Evolutionary conservation across 2,797 vertebrate genomes (phyloP).

Genomic region (Glossophaga mutica): DNA sequence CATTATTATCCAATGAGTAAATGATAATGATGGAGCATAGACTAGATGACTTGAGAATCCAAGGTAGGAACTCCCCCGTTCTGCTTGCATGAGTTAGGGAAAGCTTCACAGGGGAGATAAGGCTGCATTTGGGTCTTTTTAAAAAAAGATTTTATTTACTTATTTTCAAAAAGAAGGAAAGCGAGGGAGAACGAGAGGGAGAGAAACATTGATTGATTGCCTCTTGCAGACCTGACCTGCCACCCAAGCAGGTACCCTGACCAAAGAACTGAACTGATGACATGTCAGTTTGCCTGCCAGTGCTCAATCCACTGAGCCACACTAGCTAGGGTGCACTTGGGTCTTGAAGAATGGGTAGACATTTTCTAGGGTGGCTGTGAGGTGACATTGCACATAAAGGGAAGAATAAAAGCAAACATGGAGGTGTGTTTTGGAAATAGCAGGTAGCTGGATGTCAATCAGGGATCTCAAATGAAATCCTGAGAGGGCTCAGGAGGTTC

Average conservation of each 20-base stretch:
- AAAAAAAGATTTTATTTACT: background rate
- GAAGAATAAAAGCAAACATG: background rate
- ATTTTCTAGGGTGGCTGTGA: background rate
- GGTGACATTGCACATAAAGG: background rate
- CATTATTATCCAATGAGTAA: background rate
- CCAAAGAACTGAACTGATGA: background rate
- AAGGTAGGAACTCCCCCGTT: background rate
- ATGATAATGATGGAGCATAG: background rate
- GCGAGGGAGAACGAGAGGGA: background rate
- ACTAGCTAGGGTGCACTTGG: background rate
- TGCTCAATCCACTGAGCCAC: background rate
- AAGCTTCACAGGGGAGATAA: background rate
- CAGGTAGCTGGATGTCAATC: background rate
- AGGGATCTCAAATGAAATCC: background rate
- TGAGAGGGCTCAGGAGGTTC: background rate
- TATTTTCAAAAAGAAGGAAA: background rate
- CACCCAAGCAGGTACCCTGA: background rate
- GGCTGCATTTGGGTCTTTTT: background rate
- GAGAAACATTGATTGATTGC: background rate
- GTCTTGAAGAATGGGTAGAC: background rate
- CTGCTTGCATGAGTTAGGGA: background rate
- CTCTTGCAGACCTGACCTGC: background rate
- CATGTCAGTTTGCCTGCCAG: background rate
- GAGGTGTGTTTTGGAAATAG: background rate
- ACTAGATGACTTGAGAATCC: background rate